Evolutionary conservation across 2,888 invertebrate species (phyloP).

Genomic region (Asteroscopus sphinx): DNA sequence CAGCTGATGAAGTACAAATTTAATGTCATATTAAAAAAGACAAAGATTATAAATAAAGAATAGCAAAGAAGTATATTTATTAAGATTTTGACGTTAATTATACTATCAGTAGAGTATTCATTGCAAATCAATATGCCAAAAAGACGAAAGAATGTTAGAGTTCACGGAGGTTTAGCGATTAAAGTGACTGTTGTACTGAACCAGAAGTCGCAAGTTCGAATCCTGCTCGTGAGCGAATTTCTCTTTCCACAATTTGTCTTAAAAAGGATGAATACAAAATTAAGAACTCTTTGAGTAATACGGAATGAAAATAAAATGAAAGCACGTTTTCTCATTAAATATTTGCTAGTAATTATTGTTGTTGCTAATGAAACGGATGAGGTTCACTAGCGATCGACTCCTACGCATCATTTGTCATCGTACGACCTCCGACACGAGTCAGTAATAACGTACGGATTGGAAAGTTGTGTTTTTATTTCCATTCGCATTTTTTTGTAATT

Average conservation of each 20-base stretch:
- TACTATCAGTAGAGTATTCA: neutral
- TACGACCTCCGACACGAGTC: constrained; percentile 77
- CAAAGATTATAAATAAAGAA: neutral
- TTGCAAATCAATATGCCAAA: constrained; percentile 30
- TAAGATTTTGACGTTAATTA: neutral
- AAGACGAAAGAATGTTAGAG: too few species aligned
- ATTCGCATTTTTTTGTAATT: constrained; percentile 58
- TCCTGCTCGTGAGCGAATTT: too few species aligned
- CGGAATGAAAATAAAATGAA: constrained; percentile 67
- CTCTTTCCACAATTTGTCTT: too few species aligned
- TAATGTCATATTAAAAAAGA: neutral
- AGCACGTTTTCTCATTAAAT: constrained; percentile 77
- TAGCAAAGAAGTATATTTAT: too few species aligned
- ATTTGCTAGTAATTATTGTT: constrained; percentile 85
- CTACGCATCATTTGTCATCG: constrained; percentile 87
- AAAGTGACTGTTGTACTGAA: too few species aligned
- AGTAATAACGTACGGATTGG: constrained; percentile 74
- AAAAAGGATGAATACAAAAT: constrained; percentile 22
- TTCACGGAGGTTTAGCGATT: too few species aligned
- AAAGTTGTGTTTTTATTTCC: constrained; percentile 63
- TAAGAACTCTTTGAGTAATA: constrained; percentile 52
- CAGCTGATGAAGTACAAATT: too few species aligned
- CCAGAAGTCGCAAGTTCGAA: too few species aligned
- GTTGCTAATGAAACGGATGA: constrained; percentile 81
- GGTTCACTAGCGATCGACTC: constrained; percentile 81